These are phyloP conservation scores for Callipepla californica DNA, from an alignment of 2,113 vertebrate genomes.

Conservation along the genomic window DNA sequence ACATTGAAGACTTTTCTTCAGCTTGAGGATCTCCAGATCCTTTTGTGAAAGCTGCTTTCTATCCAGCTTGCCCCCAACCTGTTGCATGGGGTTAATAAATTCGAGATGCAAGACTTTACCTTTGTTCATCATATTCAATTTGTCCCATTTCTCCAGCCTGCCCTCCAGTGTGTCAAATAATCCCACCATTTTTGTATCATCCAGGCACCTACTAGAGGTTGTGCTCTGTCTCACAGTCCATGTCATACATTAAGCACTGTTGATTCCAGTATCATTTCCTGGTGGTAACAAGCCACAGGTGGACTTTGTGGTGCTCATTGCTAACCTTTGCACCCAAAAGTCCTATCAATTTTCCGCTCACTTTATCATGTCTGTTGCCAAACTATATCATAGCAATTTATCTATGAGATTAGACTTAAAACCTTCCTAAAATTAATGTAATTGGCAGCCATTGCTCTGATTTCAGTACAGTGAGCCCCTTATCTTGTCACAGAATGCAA, in stretches of 20 bases:
- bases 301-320: accelerated
- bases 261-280: neutral
- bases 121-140: neutral
- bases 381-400: neutral
- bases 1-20: neutral
- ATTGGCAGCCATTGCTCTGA: neutral
- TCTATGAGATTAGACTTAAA: neutral
- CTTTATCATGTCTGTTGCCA: neutral
- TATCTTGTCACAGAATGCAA: neutral
- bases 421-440: neutral
- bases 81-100: neutral
- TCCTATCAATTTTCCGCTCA: neutral
- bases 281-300: neutral
- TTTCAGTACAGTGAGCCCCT: neutral
- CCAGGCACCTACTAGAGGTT: neutral
- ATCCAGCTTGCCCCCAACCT: neutral
- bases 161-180: neutral
- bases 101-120: neutral
- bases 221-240: neutral
- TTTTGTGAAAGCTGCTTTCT: neutral
- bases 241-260: neutral
- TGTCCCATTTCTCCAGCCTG: neutral
- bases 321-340: neutral
- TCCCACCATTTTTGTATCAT: neutral
- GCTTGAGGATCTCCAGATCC: neutral